Base-by-base conservation (phyloP, 2,888 invertebrate genomes). In the Hyppa rectilinea region DNA sequence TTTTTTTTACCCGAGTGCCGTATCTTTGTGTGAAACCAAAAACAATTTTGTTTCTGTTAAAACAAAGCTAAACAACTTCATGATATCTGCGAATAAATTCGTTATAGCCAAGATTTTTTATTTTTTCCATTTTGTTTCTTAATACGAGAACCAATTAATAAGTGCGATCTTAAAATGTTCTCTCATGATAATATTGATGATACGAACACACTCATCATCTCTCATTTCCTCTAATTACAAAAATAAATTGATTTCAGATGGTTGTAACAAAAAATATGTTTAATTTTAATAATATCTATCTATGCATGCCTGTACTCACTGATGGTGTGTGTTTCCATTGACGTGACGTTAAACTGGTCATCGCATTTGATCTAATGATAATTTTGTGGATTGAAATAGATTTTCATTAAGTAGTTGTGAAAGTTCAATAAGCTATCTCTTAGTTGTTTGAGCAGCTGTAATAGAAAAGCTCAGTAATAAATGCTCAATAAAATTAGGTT, bases 181-280 rank as follows among this genome's bases (percentile, higher is more conserved):
- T 60, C 52, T 2, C 17, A 47, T 34, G 66, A 64, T 49, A 59
- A 10, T 45, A 59, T 12, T 60, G 55, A 64, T 50, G n/a, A 55
- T 55, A 53, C 45, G n/a, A 71, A 53, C 63, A 64, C 53, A 67
- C 66, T 64, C 45, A 81, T 79, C 78, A 79, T 67, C 43, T 59
- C 78, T 79, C 64, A 85, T 85, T 84, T 84, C 78, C 80, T 82
- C 72, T 85, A 82, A 79, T 85, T 82, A 84, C 69, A 72, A 72
- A 73, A 59, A 65, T 71, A 85, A 85, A 85, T 85, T 85, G 80
- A 85, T 84, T 85, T 83, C 65, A 49, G 53, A 72, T 49, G 34
- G 45, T 40, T 61, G 53, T 45, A 55, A 71, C 66, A 84, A 82
- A 85, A 85, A 80, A 74, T 68, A 75, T 70, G 78, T 80, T 83